Percentiles rank a stretch among this genome's conserved stretches.
Evolutionary conservation across 2,797 vertebrate species (phyloP).

Genomic region (Amazonetta brasiliensis): DNA sequence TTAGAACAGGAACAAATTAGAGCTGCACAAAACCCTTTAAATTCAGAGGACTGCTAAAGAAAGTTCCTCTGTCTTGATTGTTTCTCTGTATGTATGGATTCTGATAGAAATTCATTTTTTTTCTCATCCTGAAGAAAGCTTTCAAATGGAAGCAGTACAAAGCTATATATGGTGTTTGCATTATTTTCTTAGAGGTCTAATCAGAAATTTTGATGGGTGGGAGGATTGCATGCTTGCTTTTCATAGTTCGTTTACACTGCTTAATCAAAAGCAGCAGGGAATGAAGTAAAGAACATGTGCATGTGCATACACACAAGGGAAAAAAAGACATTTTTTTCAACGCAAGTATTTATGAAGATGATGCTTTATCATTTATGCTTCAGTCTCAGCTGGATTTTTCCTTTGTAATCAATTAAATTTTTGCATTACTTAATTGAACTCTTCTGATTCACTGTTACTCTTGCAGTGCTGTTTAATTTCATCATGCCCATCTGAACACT

Average conservation of each 20-base stretch:
- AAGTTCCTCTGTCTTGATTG: not conserved
- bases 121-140: not conserved
- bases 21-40: not conserved
- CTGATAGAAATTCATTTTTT: not conserved
- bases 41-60: not conserved
- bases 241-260: not conserved
- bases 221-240: not conserved
- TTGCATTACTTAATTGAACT: not conserved
- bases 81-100: not conserved
- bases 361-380: not conserved
- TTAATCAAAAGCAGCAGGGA: not conserved
- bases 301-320: not conserved
- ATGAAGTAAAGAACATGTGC: rapidly evolving
- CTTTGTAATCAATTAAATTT: not conserved
- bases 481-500: not conserved
- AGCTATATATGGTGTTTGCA: not conserved
- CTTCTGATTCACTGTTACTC: not conserved
- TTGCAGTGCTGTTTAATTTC: not conserved
- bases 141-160: not conserved
- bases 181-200: not conserved
- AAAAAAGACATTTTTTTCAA: not conserved
- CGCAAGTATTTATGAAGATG: not conserved
- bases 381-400: not conserved
- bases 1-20: not conserved
- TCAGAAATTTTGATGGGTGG: not conserved